These are phyloP conservation scores for Pantherophis guttatus DNA, from an alignment of 2,113 vertebrate species.

Conservation along the genomic window DNA sequence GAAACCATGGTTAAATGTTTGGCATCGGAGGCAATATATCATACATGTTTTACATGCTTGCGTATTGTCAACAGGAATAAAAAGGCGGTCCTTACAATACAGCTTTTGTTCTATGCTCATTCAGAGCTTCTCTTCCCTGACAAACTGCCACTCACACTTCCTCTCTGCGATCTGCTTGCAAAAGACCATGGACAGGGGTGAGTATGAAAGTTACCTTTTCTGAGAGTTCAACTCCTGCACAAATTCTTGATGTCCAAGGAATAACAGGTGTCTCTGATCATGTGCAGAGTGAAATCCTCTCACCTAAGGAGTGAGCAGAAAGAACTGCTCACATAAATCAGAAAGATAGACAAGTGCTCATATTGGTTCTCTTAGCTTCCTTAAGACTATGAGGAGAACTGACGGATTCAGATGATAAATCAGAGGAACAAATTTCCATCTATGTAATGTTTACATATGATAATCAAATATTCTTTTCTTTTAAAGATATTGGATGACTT, in stretches of 20 bases:
- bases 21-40: not conserved
- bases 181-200: slow-evolving; percentile 57
- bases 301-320: too few species aligned
- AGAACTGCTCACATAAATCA: not conserved
- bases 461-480: not conserved
- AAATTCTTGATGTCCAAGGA: not conserved
- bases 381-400: not conserved
- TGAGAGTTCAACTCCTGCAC: not conserved
- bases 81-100: slow-evolving; percentile 20
- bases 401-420: not conserved
- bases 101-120: slow-evolving; percentile 20
- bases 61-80: slow-evolving; percentile 23
- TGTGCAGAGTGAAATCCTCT: not conserved
- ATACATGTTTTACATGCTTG: not conserved
- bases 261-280: not conserved
- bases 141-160: fast-evolving
- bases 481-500: not conserved
- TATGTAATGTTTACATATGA: not conserved
- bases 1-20: not conserved
- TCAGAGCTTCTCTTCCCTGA: fast-evolving
- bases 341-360: not conserved
- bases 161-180: slow-evolving; percentile 3
- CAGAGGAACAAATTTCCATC: not conserved
- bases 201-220: slow-evolving; percentile 39
- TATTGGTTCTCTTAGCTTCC: not conserved